Evolutionary conservation across 2,888 invertebrate genomes (phyloP), one percentile per base, ranked within the genome.

Genomic region (Neoitamus cyanurus): DNA sequence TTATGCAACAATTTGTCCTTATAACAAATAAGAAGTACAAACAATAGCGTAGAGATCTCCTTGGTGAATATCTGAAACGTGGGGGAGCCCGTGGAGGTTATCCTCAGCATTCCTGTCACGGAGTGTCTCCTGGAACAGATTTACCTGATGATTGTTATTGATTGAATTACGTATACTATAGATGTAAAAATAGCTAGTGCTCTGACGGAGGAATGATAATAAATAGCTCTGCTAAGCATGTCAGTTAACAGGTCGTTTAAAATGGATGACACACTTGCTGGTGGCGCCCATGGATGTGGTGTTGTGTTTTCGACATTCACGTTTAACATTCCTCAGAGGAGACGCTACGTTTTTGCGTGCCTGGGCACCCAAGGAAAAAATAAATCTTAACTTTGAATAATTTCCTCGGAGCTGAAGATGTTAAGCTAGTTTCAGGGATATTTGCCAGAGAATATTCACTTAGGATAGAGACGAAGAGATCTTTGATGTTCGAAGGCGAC

Each of bases 111-210:
- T 86, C 85, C 46, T 77, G 78, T 84, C 85, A 86, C 85, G 85
- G 77, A 83, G 78, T 84, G 77, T 84, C 84, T 84, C 84, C 84
- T 84, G 28, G 85, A 83, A 78, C 85, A 84, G 85, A 86, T 86
- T 86, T 84, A 86, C 85, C 84, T 84, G 85, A 86, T 86, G 85
- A 86, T 86, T 86, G 85, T 86, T 86, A 86, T 86, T 86, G 85
- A 86, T 86, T 86, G 85, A 86, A 86, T 86, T 86, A 84, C 84
- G 77, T 77, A 31, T 68, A 83, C 78, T 48, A 83, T 25, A 42
- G 78, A 85, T 73, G 82, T 75, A 85, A 85, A 85, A 85, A 85
- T 83, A 84, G 84, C 58, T 37, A 69, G 28, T 70, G 77, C 46
- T 73, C 36, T 28, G 70, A 20, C 11, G 70, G 46, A 84, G 69